phyloP scores from a whole-genome alignment of 2,113 vertebrate species.

The Zosterops hypoxanthus region DNA sequence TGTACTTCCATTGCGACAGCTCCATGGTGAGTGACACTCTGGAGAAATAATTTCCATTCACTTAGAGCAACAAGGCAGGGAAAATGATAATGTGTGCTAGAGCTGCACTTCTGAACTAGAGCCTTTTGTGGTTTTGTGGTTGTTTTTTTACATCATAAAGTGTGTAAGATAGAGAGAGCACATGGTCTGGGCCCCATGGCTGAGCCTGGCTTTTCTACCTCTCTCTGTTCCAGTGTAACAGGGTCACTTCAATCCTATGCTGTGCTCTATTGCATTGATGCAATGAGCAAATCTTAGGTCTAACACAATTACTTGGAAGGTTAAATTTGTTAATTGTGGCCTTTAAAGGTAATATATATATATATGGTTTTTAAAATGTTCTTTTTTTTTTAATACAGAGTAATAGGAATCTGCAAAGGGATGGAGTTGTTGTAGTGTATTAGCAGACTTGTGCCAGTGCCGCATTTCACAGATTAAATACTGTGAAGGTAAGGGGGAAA shows the following conservation, averaged over 20 bases:
- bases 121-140: accelerated
- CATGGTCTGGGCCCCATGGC: accelerated
- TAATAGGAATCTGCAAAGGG: not conserved
- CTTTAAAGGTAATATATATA: not conserved
- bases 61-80: not conserved
- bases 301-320: not conserved
- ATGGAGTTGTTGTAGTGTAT: not conserved
- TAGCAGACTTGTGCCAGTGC: not conserved
- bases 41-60: not conserved
- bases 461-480: not conserved
- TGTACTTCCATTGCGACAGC: accelerated
- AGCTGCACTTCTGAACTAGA: not conserved
- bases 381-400: not conserved
- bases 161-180: not conserved
- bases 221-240: not conserved
- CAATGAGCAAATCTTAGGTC: not conserved
- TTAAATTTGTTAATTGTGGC: not conserved
- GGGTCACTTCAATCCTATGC: not conserved
- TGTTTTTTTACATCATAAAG: accelerated
- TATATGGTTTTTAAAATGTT: not conserved
- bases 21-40: not conserved
- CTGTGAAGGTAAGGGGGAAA: not conserved
- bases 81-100: accelerated
- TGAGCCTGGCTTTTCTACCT: not conserved
- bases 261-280: not conserved